phyloP scores from a whole-genome alignment of 2,888 invertebrate species.

The Lycocerus yunnanus region DNA sequence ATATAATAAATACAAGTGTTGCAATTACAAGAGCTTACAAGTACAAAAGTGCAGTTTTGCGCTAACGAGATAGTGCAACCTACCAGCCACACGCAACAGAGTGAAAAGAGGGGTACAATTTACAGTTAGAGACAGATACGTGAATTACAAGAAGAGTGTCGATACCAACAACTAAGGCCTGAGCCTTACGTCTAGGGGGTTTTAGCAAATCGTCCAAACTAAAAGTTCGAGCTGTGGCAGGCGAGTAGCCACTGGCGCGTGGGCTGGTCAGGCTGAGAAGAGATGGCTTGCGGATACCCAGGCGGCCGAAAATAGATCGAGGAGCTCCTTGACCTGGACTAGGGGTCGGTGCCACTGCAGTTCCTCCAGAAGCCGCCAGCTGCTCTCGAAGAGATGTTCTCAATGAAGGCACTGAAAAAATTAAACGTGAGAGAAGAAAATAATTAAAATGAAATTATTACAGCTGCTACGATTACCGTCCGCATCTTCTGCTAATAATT shows the following conservation, averaged over 20 bases:
- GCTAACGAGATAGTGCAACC: conserved; percentile 42
- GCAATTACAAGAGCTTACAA: conserved; percentile 19
- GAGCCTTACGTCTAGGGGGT: conserved; percentile 79
- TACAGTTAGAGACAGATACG: conserved; percentile 25
- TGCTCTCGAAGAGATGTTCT: conserved; percentile 66
- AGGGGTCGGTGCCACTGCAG: conserved; percentile 52
- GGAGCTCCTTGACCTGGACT: conserved; percentile 61
- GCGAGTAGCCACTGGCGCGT: conserved; percentile 58
- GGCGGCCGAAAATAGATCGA: conserved; percentile 78
- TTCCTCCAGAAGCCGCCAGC: conserved; percentile 56
- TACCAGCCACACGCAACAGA: conserved; percentile 59
- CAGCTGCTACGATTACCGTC: conserved; percentile 66
- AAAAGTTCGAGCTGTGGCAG: conserved; percentile 78
- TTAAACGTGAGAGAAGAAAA: neutral
- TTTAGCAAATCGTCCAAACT: conserved; percentile 88
- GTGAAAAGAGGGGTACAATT: conserved; percentile 40
- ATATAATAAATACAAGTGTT: neutral
- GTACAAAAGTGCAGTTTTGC: conserved; percentile 24
- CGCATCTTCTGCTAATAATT: conserved; percentile 78
- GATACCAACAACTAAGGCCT: conserved; percentile 37
- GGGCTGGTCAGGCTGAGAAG: conserved; percentile 79
- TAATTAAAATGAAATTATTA: conserved; percentile 31
- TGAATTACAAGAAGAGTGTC: conserved; percentile 28
- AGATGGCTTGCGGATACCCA: conserved; percentile 88
- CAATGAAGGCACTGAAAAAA: conserved; percentile 48